phyloP scores from a whole-genome alignment of 2,113 vertebrate species.

The Oxyura jamaicensis region DNA sequence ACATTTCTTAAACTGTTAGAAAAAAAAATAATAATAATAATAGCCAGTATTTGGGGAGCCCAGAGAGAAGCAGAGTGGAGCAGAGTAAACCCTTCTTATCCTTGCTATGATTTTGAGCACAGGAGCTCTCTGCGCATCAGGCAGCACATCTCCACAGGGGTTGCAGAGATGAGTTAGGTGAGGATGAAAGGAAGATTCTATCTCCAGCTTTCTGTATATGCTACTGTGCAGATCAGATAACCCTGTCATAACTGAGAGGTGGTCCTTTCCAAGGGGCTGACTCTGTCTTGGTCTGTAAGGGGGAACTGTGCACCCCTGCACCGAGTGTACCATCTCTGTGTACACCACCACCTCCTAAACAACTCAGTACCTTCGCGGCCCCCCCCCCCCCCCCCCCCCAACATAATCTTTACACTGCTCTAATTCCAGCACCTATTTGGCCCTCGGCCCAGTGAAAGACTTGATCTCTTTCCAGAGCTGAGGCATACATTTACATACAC shows the following conservation, averaged over 20 bases:
- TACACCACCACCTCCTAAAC: background rate
- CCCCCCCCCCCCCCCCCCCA: background rate
- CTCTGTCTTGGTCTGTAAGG: background rate
- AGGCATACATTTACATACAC: slow-evolving; percentile 24
- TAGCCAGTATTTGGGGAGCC: background rate
- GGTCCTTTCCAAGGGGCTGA: background rate
- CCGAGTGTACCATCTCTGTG: no score
- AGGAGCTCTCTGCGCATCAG: background rate
- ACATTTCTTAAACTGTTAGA: slow-evolving; percentile 4
- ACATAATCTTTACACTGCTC: slow-evolving; percentile 24
- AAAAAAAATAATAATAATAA: background rate
- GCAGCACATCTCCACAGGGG: background rate
- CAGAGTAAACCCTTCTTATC: slow-evolving; percentile 2
- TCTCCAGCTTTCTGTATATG: background rate
- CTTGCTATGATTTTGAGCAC: background rate
- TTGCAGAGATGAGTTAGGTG: slow-evolving; percentile 2
- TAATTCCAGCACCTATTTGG: slow-evolving; percentile 42
- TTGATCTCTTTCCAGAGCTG: slow-evolving; percentile 15
- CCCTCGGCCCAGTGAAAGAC: background rate
- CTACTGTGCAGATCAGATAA: slow-evolving; percentile 15
- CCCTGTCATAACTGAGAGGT: background rate
- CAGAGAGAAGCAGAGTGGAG: background rate
- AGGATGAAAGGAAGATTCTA: slow-evolving; percentile 1
- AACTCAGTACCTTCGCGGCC: background rate
- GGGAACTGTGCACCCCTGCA: background rate